Base-by-base conservation (phyloP, 2,113 vertebrate species). In the Tapirus terrestris region DNA sequence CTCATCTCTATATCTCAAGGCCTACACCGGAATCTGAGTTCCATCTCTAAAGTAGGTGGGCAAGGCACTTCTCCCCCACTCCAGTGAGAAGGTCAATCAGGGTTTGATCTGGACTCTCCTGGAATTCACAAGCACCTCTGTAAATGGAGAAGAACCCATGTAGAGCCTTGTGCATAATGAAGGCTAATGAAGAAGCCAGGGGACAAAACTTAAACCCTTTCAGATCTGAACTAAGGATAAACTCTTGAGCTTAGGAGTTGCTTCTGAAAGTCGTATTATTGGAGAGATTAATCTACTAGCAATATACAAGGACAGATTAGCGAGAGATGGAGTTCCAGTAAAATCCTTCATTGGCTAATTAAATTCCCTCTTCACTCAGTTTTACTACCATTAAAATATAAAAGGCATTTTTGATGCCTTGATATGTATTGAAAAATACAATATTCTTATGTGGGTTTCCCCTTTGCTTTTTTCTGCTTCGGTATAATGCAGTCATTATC, bases 281-380 rank as follows among this genome's bases (percentile, higher is more conserved):
- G 31, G 29, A 87, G 70, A 97, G 21, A 88, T 92, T 94, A 79
- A 92, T 91, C 72, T 95, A 65, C 51, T 18, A 86, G 27, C 25
- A 89, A 73, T 81, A 77, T 16, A 80, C 61, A 76, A 96, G 39
- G 18, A 96, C 56, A 91, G 68, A 92, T 27, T 39, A 85, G n/a
- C 45, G 63, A 94, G 87, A 87, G 31, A 76, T 80, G 45, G 23
- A 48, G 13, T 80, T 58, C 76, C 80, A 60, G n/a, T 92, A 94
- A 97, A 98, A 95, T 97, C 53, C 94, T 70, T 94, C 76, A 73
- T 23, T 79, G 33, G 63, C 48, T 94, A 92, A 96, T 95, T 94
- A 85, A 97, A 90, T 96, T 95, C 67, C 87, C 56, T 70, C n/a
- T 95, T 77, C 16, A 31, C 27, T 96, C 76, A 33, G n/a, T 94